Base-by-base conservation (phyloP, 2,113 vertebrate genomes). In the Anarhynchus alexandrinus region DNA sequence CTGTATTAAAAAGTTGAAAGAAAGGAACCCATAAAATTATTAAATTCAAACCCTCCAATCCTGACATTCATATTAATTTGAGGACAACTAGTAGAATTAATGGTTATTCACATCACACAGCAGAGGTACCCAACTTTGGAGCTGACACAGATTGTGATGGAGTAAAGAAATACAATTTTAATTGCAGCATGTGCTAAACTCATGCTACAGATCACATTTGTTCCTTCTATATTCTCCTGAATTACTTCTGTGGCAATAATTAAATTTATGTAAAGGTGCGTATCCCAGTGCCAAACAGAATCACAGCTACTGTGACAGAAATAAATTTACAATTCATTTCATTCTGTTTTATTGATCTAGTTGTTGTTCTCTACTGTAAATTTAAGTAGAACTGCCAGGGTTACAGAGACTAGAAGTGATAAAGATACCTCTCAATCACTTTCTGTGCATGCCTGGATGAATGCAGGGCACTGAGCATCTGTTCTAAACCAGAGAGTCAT, bases 291-390 rank as follows among this genome's bases (percentile, higher is more conserved):
- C 30, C 66, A 84, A 76, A 38, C 2, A 86, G 19, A 36, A 66
- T 65, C 57, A 57, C 40, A 70, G 32, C 16, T 76, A 25, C 32
- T 88, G 47, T 81, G 84, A 61, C 58, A 86, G 58, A 59, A 62
- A 79, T 36, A 86, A 25, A 72, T 26, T 86, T 80, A 43, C 2
- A 74, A 90, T 83, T 34, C 16, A 51, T 86, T 95, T 82, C 10
- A 25, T 67, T 86, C 30, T 82, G 29, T 30, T 94, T 76, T 93
- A 87, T 78, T 64, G 62, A 93, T 94, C 52, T 38, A 77, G 40
- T 59, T 72, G 34, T 30, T 58, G 29, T 91, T 97, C 95, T 81
- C 45, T 91, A 76, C 92, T 93, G 70, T 91, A 96, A 88, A 85
- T 92, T 91, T 91, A 90, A 89, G 64, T 40, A 83, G 88, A 90